These are phyloP conservation scores for Syrrhaptes paradoxus DNA, from an alignment of 2,113 vertebrate genomes.

Conservation along the genomic window DNA sequence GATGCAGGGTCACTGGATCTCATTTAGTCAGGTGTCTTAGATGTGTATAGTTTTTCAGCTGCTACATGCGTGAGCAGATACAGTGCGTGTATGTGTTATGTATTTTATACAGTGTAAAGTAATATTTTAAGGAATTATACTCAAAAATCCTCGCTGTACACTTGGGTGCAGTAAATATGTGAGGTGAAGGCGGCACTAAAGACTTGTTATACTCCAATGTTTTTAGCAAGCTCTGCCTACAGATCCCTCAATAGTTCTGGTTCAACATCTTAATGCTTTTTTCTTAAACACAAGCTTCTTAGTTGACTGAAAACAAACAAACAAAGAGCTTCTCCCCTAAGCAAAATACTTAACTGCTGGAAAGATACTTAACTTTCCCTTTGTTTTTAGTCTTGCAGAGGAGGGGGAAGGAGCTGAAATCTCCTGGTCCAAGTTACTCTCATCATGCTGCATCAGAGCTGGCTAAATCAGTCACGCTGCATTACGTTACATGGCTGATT, in stretches of 20 bases:
- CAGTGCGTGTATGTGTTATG: fast-evolving
- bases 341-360: neutral
- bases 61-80: neutral
- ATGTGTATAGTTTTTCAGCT: neutral
- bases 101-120: neutral
- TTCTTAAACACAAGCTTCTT: neutral
- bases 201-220: neutral
- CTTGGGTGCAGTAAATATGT: neutral
- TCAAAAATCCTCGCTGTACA: neutral
- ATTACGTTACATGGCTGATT: slow-evolving; percentile 61
- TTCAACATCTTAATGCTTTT: neutral
- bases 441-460: slow-evolving; percentile 50
- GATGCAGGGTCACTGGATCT: neutral
- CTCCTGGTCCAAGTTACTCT: slow-evolving; percentile 21
- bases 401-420: neutral
- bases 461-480: slow-evolving; percentile 60
- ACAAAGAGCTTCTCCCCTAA: neutral
- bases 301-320: neutral
- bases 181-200: neutral
- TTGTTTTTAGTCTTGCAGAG: neutral
- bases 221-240: neutral
- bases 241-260: neutral
- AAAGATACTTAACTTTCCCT: slow-evolving; percentile 25
- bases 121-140: neutral
- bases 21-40: neutral